Evolutionary conservation across 64 coral and sea anemone species (phyloP), one percentile per base, ranked within the genome.

Genomic region (Pocillopora damicornis): DNA sequence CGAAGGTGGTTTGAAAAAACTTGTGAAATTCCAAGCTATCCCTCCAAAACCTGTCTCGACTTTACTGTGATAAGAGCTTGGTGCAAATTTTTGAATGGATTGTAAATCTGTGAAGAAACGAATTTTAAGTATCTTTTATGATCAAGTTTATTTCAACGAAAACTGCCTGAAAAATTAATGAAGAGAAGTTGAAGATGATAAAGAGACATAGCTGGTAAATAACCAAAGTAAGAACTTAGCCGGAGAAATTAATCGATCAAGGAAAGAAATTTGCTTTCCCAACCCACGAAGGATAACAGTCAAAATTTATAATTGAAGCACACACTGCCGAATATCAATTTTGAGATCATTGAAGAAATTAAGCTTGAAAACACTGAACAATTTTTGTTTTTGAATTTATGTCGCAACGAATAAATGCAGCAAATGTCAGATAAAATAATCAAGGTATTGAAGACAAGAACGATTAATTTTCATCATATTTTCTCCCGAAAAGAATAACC

Each of bases 131-230:
- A 66, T 67, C 35, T 66, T 26, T 42, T 42, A 67, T 51, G 34
- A 83, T 17, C 22, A 38, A 66, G 80, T 65, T 85, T 85, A 58
- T 17, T 72, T 85, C 64, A 85, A 85, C 63, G 37, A 18, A 73
- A 85, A 38, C 37, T 72, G 63, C 64, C 64, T 85, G 22, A 85
- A 85, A 85, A 56, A 85, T 85, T 85, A 85, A 72, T 85, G 81
- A 85, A 58, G 5, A 66, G 11, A 85, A 38, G 18, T 68, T 85
- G 37, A 73, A n/a, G 71, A 51, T 85, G 18, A 85, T 73, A 57
- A 42, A 25, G 37, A 63, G 23, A 83, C 23, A 16, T 34, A 51
- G 62, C 63, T 42, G 16, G 10, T 83, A 83, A 68, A 83, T 68
- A 69, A 51, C 9, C 67, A 71, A 23, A 9, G 1, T n/a, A 7